Evolutionary conservation across 2,888 invertebrate genomes (phyloP).

Genomic region (Formica aserva): DNA sequence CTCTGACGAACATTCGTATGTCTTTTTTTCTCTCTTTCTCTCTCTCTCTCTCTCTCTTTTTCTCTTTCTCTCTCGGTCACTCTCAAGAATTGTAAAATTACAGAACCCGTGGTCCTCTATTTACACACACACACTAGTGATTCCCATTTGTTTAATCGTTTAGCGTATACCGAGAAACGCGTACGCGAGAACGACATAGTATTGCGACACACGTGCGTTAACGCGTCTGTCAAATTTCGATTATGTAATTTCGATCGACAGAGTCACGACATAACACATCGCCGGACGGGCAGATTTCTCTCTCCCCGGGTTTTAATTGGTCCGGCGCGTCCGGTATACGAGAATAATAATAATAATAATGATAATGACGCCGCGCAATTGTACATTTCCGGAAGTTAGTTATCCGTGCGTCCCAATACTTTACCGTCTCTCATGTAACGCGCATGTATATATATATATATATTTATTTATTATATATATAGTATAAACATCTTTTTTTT

Average conservation of each 20-base stretch:
- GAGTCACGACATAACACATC: constrained; percentile 3
- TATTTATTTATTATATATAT: constrained; percentile 44
- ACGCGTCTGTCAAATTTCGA: constrained; percentile 24
- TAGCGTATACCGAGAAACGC: constrained; percentile 74
- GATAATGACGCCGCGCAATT: background rate
- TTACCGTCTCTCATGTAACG: constrained; percentile 56
- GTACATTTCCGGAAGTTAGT: constrained; percentile 10
- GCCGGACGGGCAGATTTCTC: constrained; percentile 13
- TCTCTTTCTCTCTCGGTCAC: constrained; percentile 38
- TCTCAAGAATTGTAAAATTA: constrained; percentile 71
- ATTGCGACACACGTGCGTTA: constrained; percentile 64
- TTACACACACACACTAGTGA: constrained; percentile 66
- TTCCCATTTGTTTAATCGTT: constrained; percentile 67
- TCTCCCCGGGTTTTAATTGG: constrained; percentile 15
- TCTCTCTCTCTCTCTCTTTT: constrained; percentile 29
- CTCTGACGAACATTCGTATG: constrained; percentile 40
- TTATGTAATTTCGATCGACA: constrained; percentile 44
- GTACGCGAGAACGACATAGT: constrained; percentile 59
- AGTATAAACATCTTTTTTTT: constrained; percentile 64
- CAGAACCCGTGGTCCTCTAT: constrained; percentile 75
- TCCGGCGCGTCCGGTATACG: constrained; percentile 22
- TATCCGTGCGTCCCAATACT: constrained; percentile 67
- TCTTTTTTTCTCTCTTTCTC: constrained; percentile 19
- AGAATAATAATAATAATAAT: constrained; percentile 32
- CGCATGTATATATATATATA: background rate